These are phyloP conservation scores for Eupithecia subfuscata DNA, from an alignment of 2,888 invertebrate genomes.

Conservation along the genomic window DNA sequence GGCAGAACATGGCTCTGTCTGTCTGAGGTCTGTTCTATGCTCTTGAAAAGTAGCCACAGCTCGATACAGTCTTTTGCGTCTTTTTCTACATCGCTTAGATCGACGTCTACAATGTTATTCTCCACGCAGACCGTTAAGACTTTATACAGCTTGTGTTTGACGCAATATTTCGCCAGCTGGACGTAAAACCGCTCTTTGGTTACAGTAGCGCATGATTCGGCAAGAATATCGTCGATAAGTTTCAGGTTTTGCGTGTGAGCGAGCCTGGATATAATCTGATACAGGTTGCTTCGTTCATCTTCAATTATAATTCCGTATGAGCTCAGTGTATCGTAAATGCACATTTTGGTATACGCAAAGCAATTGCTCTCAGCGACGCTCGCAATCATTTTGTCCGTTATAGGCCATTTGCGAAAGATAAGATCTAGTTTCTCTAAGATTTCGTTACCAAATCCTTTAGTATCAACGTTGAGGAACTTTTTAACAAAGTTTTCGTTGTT, in stretches of 20 bases:
- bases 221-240: slow-evolving; percentile 82
- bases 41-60: slow-evolving; percentile 81
- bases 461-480: slow-evolving; percentile 74
- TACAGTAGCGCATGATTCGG: slow-evolving; percentile 76
- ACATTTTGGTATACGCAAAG: slow-evolving; percentile 80
- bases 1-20: slow-evolving; percentile 79
- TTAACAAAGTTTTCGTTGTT: slow-evolving; percentile 74
- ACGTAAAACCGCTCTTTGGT: slow-evolving; percentile 80
- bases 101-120: slow-evolving; percentile 71
- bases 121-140: slow-evolving; percentile 81
- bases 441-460: slow-evolving; percentile 67
- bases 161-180: slow-evolving; percentile 80
- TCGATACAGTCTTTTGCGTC: slow-evolving; percentile 80
- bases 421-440: slow-evolving; percentile 75
- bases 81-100: slow-evolving; percentile 70
- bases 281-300: slow-evolving; percentile 82
- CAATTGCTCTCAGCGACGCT: slow-evolving; percentile 75
- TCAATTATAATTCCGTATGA: slow-evolving; percentile 86
- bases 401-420: slow-evolving; percentile 82
- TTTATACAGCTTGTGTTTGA: slow-evolving; percentile 79
- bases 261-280: slow-evolving; percentile 84
- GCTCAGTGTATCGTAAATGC: slow-evolving; percentile 84
- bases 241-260: slow-evolving; percentile 82
- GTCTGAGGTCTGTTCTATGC: slow-evolving; percentile 81
- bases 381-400: slow-evolving; percentile 85